Evolutionary conservation across 2,797 vertebrate genomes (phyloP).

Genomic region (Gobio occitaniae): DNA sequence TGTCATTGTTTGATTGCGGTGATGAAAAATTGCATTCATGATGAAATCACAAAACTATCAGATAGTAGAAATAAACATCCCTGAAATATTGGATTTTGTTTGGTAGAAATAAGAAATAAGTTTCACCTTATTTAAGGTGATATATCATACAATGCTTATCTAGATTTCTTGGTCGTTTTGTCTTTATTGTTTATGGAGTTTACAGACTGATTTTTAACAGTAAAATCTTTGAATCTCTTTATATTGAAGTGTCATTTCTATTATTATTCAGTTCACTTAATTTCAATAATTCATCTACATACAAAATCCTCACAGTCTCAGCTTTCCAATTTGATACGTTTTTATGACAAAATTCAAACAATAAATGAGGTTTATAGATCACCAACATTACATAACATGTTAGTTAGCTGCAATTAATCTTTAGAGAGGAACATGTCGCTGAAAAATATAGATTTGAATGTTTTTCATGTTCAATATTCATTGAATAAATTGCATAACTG

Average conservation of each 20-base stretch:
- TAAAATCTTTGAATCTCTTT: neutral
- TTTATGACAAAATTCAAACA: neutral
- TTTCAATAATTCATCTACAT: neutral
- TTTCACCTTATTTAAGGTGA: neutral
- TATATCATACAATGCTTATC: neutral
- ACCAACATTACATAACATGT: neutral
- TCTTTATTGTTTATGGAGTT: neutral
- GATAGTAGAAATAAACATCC: slow-evolving; percentile 3
- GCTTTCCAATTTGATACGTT: neutral
- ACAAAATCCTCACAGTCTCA: neutral
- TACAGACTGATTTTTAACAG: neutral
- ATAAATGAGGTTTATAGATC: neutral
- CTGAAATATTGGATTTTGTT: slow-evolving; percentile 17
- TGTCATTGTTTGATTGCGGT: slow-evolving; percentile 57
- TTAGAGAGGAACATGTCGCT: neutral
- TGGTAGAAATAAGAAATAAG: neutral
- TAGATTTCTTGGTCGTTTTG: slow-evolving; percentile 4
- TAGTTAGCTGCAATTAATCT: neutral
- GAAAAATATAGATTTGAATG: neutral
- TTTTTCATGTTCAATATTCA: too few species aligned
- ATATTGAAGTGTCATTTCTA: neutral
- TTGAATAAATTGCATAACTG: neutral
- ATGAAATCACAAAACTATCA: slow-evolving; percentile 16
- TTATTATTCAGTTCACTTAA: neutral
- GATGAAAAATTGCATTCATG: slow-evolving; percentile 41